Conservation (phyloP, 2,113 vertebrate species). For the Phoenicopterus ruber region DNA sequence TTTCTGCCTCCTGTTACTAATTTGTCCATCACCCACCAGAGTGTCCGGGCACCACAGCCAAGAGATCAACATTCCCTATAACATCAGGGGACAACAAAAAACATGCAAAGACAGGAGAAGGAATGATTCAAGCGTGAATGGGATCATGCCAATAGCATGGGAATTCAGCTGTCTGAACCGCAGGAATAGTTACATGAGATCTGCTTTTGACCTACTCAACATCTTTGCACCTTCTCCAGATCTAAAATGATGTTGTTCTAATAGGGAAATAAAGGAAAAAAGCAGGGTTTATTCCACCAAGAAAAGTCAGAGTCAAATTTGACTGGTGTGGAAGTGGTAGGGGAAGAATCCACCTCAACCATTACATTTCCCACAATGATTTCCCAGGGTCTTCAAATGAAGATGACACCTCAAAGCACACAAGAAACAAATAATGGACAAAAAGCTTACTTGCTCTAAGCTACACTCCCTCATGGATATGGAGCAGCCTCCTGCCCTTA, state of each 20-base stretch:
- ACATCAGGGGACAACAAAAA: neutral
- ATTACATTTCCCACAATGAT: neutral
- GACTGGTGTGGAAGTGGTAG: neutral
- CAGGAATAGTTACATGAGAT: neutral
- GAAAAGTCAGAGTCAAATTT: neutral
- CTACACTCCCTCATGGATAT: fast-evolving
- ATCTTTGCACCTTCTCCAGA: neutral
- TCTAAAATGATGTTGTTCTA: neutral
- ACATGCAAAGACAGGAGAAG: neutral
- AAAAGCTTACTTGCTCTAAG: neutral
- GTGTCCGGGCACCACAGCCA: neutral
- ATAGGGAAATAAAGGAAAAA: neutral
- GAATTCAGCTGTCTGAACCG: neutral
- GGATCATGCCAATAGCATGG: neutral
- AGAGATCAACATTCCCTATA: neutral
- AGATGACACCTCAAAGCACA: neutral
- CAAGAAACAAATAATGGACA: neutral
- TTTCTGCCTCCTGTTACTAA: neutral
- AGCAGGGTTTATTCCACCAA: neutral
- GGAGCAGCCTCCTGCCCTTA: neutral
- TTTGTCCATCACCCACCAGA: neutral
- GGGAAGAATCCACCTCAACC: neutral
- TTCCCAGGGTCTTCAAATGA: neutral
- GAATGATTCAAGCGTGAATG: neutral
- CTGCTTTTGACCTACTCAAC: neutral